Evolutionary conservation across 2,113 vertebrate genomes (phyloP).

Genomic region (Xiphias gladius): DNA sequence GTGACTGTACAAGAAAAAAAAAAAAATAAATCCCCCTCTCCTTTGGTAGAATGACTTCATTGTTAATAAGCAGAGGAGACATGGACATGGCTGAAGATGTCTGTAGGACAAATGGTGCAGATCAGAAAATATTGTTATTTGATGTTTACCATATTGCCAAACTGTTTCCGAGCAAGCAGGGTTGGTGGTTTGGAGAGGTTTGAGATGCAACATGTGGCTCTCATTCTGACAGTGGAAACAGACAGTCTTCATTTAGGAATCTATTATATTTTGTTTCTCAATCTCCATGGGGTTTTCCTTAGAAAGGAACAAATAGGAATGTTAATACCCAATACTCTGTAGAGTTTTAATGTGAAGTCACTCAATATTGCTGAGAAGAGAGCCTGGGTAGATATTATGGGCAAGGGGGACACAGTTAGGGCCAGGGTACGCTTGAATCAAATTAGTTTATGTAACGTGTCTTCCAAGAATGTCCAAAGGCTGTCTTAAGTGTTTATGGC

Average conservation of each 20-base stretch:
- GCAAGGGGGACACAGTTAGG: not conserved
- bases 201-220: slow-evolving; percentile 71
- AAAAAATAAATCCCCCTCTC: slow-evolving; percentile 43
- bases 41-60: slow-evolving; percentile 55
- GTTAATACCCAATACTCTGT: slow-evolving; percentile 8
- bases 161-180: slow-evolving; percentile 49
- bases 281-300: slow-evolving; percentile 43
- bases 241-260: slow-evolving; percentile 59
- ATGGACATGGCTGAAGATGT: slow-evolving; percentile 38
- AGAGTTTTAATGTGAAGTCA: not conserved
- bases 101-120: slow-evolving; percentile 21
- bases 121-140: slow-evolving; percentile 32
- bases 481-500: not conserved
- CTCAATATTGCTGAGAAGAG: not conserved
- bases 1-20: slow-evolving; percentile 58
- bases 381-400: not conserved
- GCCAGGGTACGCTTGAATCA: not conserved
- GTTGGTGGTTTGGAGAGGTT: slow-evolving; percentile 66
- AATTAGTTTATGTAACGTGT: not conserved
- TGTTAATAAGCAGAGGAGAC: slow-evolving; percentile 58
- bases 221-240: slow-evolving; percentile 72
- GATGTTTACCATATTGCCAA: slow-evolving; percentile 43
- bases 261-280: slow-evolving; percentile 44
- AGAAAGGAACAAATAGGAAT: slow-evolving; percentile 35
- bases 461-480: not conserved